Conservation (phyloP, 2,113 vertebrate species). For the Ploceus nigricollis region DNA sequence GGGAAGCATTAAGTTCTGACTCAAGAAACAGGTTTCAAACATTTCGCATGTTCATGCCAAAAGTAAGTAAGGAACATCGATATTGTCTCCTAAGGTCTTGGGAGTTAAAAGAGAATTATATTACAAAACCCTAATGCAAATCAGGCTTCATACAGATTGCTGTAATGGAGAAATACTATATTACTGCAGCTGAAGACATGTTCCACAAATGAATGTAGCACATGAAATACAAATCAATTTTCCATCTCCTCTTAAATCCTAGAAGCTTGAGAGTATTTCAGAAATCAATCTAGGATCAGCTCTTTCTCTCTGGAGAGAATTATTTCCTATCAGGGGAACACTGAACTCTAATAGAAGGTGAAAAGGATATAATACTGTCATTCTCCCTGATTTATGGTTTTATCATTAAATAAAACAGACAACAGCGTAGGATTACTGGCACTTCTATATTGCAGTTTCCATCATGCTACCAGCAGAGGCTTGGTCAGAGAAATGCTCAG, state of each 20-base stretch:
- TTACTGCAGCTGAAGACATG: neutral
- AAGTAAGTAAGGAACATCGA: neutral
- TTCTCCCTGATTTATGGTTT: neutral
- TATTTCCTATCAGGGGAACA: neutral
- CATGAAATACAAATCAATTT: conserved; percentile 18
- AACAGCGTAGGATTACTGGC: neutral
- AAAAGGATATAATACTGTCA: neutral
- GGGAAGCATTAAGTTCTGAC: neutral
- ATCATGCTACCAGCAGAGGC: neutral
- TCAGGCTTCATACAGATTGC: neutral
- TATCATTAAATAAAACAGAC: neutral
- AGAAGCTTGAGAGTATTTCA: neutral
- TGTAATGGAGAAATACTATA: neutral
- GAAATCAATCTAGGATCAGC: conserved; percentile 7
- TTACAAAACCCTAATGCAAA: conserved; percentile 27
- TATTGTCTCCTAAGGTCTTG: neutral
- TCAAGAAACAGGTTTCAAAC: neutral
- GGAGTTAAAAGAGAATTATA: neutral
- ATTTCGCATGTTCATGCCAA: neutral
- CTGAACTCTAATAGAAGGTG: neutral
- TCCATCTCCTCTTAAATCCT: conserved; percentile 13
- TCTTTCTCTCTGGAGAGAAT: neutral
- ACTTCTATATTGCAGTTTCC: neutral
- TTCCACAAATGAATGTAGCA: neutral
- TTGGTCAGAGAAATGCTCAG: neutral